Conservation (phyloP, 2,888 invertebrate genomes). For the Oscheius sp. region DNA sequence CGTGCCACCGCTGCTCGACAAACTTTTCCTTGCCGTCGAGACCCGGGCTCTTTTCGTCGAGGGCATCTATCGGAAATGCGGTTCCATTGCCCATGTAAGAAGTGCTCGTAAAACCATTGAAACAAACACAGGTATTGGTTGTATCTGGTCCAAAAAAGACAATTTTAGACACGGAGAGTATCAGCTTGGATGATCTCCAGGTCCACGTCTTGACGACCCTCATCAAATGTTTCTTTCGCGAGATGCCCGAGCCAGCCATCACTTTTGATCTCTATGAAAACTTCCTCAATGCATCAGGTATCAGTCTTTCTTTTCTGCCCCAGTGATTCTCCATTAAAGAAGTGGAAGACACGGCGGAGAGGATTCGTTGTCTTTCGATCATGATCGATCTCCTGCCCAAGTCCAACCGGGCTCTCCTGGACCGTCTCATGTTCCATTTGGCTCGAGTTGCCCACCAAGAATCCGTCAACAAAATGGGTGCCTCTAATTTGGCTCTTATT, state of each 20-base stretch:
- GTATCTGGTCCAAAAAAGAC: constrained; percentile 36
- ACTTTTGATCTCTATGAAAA: constrained; percentile 94
- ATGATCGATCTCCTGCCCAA: constrained; percentile 89
- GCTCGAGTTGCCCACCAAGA: constrained; percentile 80
- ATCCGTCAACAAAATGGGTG: constrained; percentile 89
- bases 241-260: constrained; percentile 91
- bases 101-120: constrained; percentile 74
- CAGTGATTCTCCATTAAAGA: constrained; percentile 75
- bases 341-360: constrained; percentile 84
- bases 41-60: constrained; percentile 90
- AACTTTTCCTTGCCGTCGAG: constrained; percentile 89
- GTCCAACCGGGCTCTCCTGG: constrained; percentile 85
- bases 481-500: constrained; percentile 89
- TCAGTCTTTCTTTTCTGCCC: constrained; percentile 78
- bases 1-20: constrained; percentile 85
- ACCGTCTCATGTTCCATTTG: constrained; percentile 90
- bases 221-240: constrained; percentile 87
- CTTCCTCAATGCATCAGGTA: constrained; percentile 85
- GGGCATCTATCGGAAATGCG: constrained; percentile 89
- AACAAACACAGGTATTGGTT: constrained; percentile 73
- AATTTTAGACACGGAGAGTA: constrained; percentile 81
- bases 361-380: constrained; percentile 86
- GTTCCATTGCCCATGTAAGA: constrained; percentile 75
- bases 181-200: constrained; percentile 82
- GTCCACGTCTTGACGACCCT: constrained; percentile 91